These are phyloP conservation scores for Anas platyrhynchos DNA, from an alignment of 2,113 vertebrate species.

Conservation along the genomic window DNA sequence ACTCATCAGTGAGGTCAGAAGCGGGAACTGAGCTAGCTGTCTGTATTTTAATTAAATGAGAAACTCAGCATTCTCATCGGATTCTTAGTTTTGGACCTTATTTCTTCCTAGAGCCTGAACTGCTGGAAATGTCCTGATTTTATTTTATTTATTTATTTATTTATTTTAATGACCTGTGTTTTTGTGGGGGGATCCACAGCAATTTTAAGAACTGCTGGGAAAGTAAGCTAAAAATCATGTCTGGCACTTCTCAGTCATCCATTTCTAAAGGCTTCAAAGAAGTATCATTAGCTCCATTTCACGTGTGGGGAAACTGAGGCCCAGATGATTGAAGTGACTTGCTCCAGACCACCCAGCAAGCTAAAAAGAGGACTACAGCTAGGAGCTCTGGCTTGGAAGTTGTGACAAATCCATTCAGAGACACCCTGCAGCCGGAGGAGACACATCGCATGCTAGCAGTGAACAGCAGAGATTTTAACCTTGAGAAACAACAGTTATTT, in stretches of 20 bases:
- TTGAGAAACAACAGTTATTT: neutral
- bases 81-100: neutral
- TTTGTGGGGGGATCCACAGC: neutral
- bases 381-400: neutral
- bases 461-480: neutral
- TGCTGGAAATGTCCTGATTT: neutral
- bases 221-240: neutral
- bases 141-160: neutral
- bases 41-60: neutral
- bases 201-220: neutral
- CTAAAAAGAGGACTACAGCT: neutral
- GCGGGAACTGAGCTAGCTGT: neutral
- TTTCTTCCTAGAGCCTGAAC: neutral
- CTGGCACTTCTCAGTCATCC: neutral
- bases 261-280: neutral
- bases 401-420: neutral
- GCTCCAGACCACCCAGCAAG: neutral
- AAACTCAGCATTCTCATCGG: neutral
- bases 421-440: neutral
- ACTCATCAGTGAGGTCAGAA: conserved; percentile 12
- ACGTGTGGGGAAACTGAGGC: neutral
- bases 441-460: neutral
- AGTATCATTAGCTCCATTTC: neutral
- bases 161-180: neutral
- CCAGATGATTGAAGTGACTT: neutral